A percentile compares a stretch with the other conserved stretches of the same genome.
Evolutionary conservation across 1,140 invertebrate genomes (phyloP).

Genomic region (Philotrypesis tridentata): DNA sequence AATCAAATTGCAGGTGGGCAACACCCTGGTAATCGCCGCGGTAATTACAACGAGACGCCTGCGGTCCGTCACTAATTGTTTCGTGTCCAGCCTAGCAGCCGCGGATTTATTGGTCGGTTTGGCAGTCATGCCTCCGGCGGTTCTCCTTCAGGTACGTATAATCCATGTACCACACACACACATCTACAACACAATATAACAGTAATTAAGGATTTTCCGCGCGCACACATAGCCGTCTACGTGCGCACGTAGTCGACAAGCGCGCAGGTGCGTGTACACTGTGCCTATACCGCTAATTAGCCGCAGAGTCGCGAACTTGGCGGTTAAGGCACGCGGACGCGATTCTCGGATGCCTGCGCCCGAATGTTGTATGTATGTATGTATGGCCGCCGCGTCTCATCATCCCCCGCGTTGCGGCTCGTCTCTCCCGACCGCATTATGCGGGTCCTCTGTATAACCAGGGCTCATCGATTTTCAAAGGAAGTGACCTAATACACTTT

Average conservation of each 20-base stretch:
- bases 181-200: background rate
- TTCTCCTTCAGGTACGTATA: slow-evolving; percentile 74
- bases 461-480: too few species aligned
- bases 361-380: too few species aligned
- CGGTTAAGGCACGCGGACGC: background rate
- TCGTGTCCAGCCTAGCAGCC: slow-evolving; percentile 92
- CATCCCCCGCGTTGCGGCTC: too few species aligned
- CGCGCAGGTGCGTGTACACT: background rate
- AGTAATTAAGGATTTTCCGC: too few species aligned
- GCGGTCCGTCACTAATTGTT: slow-evolving; percentile 95
- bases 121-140: slow-evolving; percentile 95
- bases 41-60: slow-evolving; percentile 92
- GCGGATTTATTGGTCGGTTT: slow-evolving; percentile 94
- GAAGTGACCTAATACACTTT: too few species aligned
- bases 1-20: slow-evolving; percentile 78
- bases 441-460: too few species aligned
- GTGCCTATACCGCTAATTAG: background rate
- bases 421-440: background rate
- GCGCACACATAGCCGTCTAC: background rate
- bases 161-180: background rate
- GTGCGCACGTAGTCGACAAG: too few species aligned
- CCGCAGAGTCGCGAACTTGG: background rate
- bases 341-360: background rate
- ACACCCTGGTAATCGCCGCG: slow-evolving; percentile 92
- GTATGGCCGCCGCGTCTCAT: too few species aligned